phyloP scores from a whole-genome alignment of 2,113 vertebrate genomes.

The Ramphastos sulfuratus region DNA sequence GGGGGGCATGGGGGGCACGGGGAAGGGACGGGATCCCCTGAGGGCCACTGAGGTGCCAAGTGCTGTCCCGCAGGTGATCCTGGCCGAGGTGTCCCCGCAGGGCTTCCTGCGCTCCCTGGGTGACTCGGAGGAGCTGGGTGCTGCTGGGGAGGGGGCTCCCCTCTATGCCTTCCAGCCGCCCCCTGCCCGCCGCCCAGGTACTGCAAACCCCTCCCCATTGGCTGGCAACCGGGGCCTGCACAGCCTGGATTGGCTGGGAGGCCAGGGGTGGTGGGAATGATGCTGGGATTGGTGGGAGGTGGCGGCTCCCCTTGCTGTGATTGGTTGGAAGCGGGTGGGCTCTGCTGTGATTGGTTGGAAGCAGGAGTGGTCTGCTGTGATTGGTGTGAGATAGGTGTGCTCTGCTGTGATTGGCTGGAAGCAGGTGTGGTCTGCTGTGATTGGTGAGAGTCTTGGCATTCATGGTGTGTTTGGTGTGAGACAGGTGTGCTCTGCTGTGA shows the following conservation, averaged over 20 bases:
- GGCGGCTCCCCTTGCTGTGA: no score
- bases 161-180: conserved; percentile 90
- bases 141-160: conserved; percentile 80
- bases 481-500: no score
- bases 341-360: no score
- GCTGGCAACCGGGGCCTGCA: rapidly evolving
- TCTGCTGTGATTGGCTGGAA: background rate
- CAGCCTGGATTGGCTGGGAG: background rate
- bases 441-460: background rate
- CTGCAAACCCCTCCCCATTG: rapidly evolving
- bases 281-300: background rate
- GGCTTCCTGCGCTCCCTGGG: conserved; percentile 89
- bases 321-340: background rate
- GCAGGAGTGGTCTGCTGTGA: background rate
- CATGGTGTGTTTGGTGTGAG: background rate
- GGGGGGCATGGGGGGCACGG: background rate
- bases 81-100: conserved; percentile 84
- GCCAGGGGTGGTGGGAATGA: no score
- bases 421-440: background rate
- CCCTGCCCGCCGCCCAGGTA: conserved; percentile 78
- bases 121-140: conserved; percentile 86
- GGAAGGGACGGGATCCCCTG: background rate
- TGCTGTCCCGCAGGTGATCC: conserved; percentile 80
- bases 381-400: background rate
- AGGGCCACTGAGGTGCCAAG: background rate